Conservation (phyloP, 2,797 vertebrate species). For the Picus viridis region DNA sequence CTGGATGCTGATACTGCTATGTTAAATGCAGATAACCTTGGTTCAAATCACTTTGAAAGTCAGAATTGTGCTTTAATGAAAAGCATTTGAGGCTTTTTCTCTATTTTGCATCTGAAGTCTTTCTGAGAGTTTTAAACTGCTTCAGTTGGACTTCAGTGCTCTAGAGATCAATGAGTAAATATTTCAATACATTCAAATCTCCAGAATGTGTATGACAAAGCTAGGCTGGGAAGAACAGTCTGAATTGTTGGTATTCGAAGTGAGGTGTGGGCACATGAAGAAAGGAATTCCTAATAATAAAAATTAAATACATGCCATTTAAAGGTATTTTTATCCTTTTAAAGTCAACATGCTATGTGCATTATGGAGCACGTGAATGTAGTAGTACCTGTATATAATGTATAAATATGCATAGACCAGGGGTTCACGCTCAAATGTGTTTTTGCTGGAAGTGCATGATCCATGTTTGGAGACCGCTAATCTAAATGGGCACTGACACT, state of each 20-base stretch:
- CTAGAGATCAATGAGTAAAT: not conserved
- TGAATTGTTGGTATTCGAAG: not conserved
- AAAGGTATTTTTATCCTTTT: not conserved
- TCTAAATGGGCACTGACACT: not conserved
- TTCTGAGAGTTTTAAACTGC: not conserved
- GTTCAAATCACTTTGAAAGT: not conserved
- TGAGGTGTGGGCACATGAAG: not conserved
- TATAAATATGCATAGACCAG: not conserved
- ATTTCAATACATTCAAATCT: not conserved
- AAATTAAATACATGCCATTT: not conserved
- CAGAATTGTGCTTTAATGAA: not conserved
- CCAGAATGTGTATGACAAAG: not conserved
- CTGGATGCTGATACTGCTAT: not conserved
- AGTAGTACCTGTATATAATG: not conserved
- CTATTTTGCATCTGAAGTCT: not conserved
- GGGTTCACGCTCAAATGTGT: not conserved
- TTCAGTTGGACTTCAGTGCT: not conserved
- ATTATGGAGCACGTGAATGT: not conserved
- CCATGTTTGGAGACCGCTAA: not conserved
- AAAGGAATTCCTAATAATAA: not conserved
- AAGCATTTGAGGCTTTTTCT: not conserved
- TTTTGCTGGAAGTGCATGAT: not conserved
- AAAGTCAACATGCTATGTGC: not conserved
- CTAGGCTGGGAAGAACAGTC: not conserved
- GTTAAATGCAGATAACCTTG: not conserved